phyloP scores from a whole-genome alignment of 1,140 invertebrate species.

The Macrocentrus cingulum region DNA sequence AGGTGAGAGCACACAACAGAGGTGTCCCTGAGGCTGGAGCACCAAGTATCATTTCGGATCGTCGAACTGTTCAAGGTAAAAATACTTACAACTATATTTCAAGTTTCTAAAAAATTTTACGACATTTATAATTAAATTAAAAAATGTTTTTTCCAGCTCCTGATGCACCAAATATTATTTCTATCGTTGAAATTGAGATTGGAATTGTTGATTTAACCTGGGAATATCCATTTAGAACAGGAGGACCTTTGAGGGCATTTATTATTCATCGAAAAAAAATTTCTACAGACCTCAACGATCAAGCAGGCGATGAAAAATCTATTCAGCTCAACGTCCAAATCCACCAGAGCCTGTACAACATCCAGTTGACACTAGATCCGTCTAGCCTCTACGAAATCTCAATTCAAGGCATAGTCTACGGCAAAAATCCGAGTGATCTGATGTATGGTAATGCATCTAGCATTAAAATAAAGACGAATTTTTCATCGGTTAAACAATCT shows the following conservation, averaged over 20 bases:
- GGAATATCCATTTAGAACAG: slow-evolving; percentile 34
- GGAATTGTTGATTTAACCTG: slow-evolving; percentile 28
- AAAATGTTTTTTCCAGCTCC: slow-evolving; percentile 19
- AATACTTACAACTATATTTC: no score
- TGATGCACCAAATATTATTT: slow-evolving; percentile 15
- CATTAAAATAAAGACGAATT: slow-evolving; percentile 2
- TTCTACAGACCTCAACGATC: slow-evolving; percentile 17
- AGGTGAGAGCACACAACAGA: no score
- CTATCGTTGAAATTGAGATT: background rate
- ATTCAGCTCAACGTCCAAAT: background rate
- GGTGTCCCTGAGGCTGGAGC: no score
- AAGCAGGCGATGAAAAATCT: background rate
- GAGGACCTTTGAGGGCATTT: slow-evolving; percentile 24
- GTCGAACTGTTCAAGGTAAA: no score
- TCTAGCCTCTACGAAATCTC: slow-evolving; percentile 30
- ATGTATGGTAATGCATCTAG: background rate
- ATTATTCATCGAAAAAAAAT: background rate
- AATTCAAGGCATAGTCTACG: slow-evolving; percentile 20
- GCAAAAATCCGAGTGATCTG: slow-evolving; percentile 3
- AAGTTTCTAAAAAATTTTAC: no score
- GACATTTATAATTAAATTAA: no score
- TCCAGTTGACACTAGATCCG: slow-evolving; percentile 26
- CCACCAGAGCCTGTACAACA: slow-evolving; percentile 11
- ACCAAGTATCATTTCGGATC: no score
- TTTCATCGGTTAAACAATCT: slow-evolving; percentile 10